Conservation (phyloP, 2,797 vertebrate species). For the Staurois parvus region DNA sequence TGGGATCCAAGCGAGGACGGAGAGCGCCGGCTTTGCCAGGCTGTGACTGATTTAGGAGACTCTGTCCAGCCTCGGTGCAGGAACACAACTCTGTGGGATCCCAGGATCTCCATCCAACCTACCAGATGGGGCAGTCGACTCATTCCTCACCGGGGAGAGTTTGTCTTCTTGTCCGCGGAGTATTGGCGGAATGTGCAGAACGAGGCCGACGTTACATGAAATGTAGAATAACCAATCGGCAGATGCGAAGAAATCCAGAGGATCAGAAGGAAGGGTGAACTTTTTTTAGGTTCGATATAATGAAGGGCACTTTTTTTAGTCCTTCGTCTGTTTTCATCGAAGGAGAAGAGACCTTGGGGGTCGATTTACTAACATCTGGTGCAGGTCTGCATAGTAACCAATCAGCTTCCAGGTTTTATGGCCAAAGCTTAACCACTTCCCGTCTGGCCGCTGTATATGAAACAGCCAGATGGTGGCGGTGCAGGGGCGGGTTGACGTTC, state of each 20-base stretch:
- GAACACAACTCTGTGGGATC: conserved; percentile 37
- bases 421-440: too few species aligned
- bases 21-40: conserved; percentile 33
- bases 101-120: conserved; percentile 31
- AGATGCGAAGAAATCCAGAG: conserved; percentile 13
- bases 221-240: neutral
- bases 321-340: too few species aligned
- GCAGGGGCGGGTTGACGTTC: too few species aligned
- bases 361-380: too few species aligned
- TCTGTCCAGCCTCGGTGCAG: conserved; percentile 36
- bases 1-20: conserved; percentile 18
- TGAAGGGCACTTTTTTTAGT: conserved; percentile 5
- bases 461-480: too few species aligned
- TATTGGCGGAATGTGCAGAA: conserved; percentile 29
- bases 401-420: too few species aligned
- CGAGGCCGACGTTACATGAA: neutral
- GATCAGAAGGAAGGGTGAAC: neutral
- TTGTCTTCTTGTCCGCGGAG: conserved; percentile 8
- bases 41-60: conserved; percentile 47
- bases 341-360: too few species aligned
- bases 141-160: conserved; percentile 7
- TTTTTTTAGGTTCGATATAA: neutral
- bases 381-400: too few species aligned
- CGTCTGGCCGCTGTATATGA: too few species aligned
- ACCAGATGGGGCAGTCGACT: conserved; percentile 45